Conservation (phyloP, 2,113 vertebrate species). For the Cacatua alba region DNA sequence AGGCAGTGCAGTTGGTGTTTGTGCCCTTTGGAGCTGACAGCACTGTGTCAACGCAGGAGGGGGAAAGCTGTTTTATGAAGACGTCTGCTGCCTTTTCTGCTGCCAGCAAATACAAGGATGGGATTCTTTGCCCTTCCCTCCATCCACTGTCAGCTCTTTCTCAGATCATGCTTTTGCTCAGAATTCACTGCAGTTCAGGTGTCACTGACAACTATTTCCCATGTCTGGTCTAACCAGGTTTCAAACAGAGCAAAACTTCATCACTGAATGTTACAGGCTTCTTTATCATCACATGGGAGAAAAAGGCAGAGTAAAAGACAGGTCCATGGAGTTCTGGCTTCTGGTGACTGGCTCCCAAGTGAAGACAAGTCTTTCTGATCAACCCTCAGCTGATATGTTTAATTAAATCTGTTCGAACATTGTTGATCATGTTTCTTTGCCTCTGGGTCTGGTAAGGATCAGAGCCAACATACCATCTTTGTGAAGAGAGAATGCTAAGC, state of each 20-base stretch:
- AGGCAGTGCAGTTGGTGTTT: neutral
- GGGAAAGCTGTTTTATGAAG: neutral
- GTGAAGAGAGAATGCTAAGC: neutral
- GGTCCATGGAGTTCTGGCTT: neutral
- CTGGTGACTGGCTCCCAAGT: neutral
- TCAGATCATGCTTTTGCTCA: neutral
- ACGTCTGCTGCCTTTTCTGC: neutral
- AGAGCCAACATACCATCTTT: neutral
- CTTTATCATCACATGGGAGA: neutral
- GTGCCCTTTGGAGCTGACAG: conserved; percentile 4
- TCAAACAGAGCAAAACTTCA: neutral
- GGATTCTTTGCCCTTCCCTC: neutral
- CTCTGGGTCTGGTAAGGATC: neutral
- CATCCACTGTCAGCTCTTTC: neutral
- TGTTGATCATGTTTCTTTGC: neutral
- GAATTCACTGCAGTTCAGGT: neutral
- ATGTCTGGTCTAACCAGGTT: neutral
- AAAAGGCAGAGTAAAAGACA: neutral
- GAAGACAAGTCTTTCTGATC: neutral
- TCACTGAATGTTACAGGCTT: neutral
- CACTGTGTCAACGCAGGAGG: neutral
- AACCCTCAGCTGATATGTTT: neutral
- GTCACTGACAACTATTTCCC: neutral
- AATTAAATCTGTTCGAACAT: neutral
- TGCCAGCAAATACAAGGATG: neutral